Base-by-base conservation (phyloP, 2,888 invertebrate species). In the Philereme vetulata region DNA sequence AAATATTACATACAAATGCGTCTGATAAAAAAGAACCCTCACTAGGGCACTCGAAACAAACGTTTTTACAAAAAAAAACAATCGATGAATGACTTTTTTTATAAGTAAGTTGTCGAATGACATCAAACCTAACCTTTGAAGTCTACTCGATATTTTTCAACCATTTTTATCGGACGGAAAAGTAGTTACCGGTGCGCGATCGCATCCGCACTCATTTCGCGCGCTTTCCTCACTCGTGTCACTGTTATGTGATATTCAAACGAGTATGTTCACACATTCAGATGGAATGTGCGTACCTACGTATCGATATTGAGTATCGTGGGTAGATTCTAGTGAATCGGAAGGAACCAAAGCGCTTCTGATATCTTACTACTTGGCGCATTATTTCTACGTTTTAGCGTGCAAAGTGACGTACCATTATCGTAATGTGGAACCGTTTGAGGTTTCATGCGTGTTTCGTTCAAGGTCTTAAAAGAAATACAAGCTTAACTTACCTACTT, bases 141-240 rank as follows among this genome's bases (percentile, higher is more conserved):
- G 52, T 48, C 21, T 45, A 51, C 70, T 72, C 71, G 78, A 83
- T 86, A 81, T 84, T 86, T 84, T 81, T 78, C 72, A 72, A 74
- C 77, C 83, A 85, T 86, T 66, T 21, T 66, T 88, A 87, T 88
- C 87, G 78, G 76, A 76, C 86, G 88, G 89, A 88, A 89, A 86
- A 85, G 88, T 88, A 90, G 90, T 92, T 91, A 91, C 91, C 90
- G 91, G 91, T 82, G 74, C 71, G 74, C 80, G 82, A 89, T 89
- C 86, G 82, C 85, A 82, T 85, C 88, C 88, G 84, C 60, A 64
- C 84, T 84, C 84, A 80, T 85, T 86, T 80, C 71, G 72, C 72
- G 76, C 79, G 77, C 75, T 83, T 75, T 80, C 75, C 76, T 80
- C 69, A 72, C 70, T 69, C 65, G 64, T 82, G 76, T 76, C 74